Evolutionary conservation across 2,797 vertebrate species (phyloP), one percentile per base, ranked within the genome.

Genomic region (Kryptolebias ocellatus): DNA sequence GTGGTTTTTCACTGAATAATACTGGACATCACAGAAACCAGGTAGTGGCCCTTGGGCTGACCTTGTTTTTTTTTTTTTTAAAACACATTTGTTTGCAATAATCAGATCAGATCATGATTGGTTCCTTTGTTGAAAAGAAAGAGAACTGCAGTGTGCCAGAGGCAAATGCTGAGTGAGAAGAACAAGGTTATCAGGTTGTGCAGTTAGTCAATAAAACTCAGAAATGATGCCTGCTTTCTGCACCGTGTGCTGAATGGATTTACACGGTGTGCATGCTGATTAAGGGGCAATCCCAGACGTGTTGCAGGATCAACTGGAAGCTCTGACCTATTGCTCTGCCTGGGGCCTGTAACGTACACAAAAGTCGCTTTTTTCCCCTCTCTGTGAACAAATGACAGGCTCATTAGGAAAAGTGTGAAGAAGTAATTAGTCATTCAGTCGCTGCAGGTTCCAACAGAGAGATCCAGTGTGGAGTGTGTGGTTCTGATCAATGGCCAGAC

Each of bases 221-320:
- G 80, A 80, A 89, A 86, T 84, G 67, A 87, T 71, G 73, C 85
- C 82, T 87, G 87, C 67, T 67, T 72, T 42, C 57, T 65, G 60
- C 72, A 69, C 49, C 5, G 14, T 47, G n/a, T 37, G 42, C 59
- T 67, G 47, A 83, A 84, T 78, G 64, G 66, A 56, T 70, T 54
- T 39, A 60, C 14, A 31, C 17, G n/a, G 3, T n/a, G 18, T 55
- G 53, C 68, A 62, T 73, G 47, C 49, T 77, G 57, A 74, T 69
- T 70, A 68, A 63, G 58, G 49, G 60, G 15, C 64, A 70, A 64
- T 64, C 60, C 46, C 37, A 57, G 42, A 42, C 55, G 54, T 75
- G 58, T 64, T 59, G 59, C 56, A 51, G 66, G 65, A 69, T 18
- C 24, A 59, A 74, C 57, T 64, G 53, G 58, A 67, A 74, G 55